Evolutionary conservation across 2,113 vertebrate genomes (phyloP), one percentile per base, ranked within the genome.

Genomic region (Dasypus novemcinctus): DNA sequence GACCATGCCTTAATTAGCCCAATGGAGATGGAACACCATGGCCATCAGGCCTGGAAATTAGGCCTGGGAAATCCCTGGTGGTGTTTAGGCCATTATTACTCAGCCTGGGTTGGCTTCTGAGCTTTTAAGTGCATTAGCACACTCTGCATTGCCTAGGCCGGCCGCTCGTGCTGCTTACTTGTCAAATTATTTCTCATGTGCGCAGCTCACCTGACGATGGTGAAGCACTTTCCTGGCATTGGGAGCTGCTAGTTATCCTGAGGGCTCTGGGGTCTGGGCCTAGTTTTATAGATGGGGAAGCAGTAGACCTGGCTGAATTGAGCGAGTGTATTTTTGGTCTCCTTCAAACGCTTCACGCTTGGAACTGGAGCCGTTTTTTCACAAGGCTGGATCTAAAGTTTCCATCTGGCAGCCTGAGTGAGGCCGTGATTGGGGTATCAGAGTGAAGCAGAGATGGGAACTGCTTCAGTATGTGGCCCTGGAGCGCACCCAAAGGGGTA

Each of bases 111-210:
- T 91, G 57, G 93, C 93, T 93, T 46, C 95, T 80, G 93, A 74
- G 96, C 96, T 97, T 92, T 97, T 97, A 97, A 95, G 88, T 86
- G 94, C 96, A 97, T 97, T 95, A 97, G 95, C 57, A 87, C 95
- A 69, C 94, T 95, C 43, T 43, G 52, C 95, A 89, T 91, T 57
- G 96, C 96, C 87, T 64, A 2, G 54, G 41, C 23, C 11, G 92
- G 90, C 69, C 76, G 90, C 75, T 38, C 36, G 41, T 7, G 88
- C 90, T 5, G 91, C 68, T 25, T 71, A 68, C 88, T 85, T 88
- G 95, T 94, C 97, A 92, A 90, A 96, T 95, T 88, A 82, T 68
- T 90, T 85, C 89, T 85, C 81, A 38, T 89, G 87, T 89, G 68
- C 92, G 31, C 59, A 33, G 88, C 88, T 95, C 89, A 96, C 97